These are phyloP conservation scores for Sisyra nigra DNA, from an alignment of 2,888 invertebrate genomes.

Conservation along the genomic window DNA sequence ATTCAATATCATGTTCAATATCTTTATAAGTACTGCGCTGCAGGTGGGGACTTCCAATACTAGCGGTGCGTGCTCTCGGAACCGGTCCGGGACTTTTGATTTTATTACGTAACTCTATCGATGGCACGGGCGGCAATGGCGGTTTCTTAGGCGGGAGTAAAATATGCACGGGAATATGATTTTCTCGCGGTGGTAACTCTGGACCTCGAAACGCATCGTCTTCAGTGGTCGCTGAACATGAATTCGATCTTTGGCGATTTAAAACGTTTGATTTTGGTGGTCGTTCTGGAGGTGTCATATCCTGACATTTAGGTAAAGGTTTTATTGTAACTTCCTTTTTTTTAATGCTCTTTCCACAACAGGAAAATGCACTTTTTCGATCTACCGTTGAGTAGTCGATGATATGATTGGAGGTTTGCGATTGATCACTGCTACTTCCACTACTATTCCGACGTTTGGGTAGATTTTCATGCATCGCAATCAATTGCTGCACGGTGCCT, in stretches of 20 bases:
- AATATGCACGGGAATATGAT: slow-evolving; percentile 32
- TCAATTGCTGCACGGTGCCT: slow-evolving; percentile 8
- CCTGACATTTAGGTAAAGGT: slow-evolving; percentile 39
- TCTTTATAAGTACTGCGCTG: slow-evolving; percentile 41
- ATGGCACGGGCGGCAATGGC: slow-evolving; percentile 52
- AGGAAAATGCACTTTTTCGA: slow-evolving; percentile 54
- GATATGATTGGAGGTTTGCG: slow-evolving; percentile 25
- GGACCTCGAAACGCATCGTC: slow-evolving; percentile 24
- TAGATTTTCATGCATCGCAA: slow-evolving; percentile 6
- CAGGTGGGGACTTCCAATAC: slow-evolving; percentile 45
- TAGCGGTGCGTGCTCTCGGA: slow-evolving; percentile 36
- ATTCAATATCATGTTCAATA: slow-evolving; percentile 29
- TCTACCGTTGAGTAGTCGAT: slow-evolving; percentile 60
- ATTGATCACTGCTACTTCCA: slow-evolving; percentile 35
- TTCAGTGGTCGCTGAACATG: slow-evolving; percentile 25
- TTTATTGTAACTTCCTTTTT: slow-evolving; percentile 33
- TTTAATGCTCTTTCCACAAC: slow-evolving; percentile 44
- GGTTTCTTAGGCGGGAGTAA: slow-evolving; percentile 53
- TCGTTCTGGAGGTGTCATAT: slow-evolving; percentile 45
- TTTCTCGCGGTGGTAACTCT: slow-evolving; percentile 37
- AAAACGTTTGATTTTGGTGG: slow-evolving; percentile 40
- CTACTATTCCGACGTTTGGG: slow-evolving; percentile 31
- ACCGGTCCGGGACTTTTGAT: slow-evolving; percentile 24
- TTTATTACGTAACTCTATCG: slow-evolving; percentile 41
- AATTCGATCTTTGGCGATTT: slow-evolving; percentile 38